Evolutionary conservation across 1,140 invertebrate genomes (phyloP).

Genomic region (Acromyrmex heyeri): DNA sequence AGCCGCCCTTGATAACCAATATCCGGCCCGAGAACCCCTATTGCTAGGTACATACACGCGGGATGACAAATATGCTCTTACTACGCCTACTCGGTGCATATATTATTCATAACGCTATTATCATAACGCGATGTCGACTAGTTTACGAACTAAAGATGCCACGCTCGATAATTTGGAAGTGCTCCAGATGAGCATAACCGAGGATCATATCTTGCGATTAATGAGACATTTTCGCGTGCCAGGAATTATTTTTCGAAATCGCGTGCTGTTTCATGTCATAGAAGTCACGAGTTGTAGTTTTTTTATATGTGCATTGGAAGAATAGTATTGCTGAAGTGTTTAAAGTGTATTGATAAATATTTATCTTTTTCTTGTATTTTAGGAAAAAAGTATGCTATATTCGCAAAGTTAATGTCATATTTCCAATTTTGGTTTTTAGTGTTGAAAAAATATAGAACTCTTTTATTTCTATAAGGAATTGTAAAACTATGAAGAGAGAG

Average conservation of each 20-base stretch:
- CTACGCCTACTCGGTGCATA: constrained; percentile 37
- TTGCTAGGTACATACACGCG: constrained; percentile 17
- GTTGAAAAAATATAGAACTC: too few species aligned
- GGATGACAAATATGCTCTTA: constrained; percentile 61
- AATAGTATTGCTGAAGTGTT: too few species aligned
- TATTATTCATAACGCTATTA: constrained; percentile 63
- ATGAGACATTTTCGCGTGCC: constrained; percentile 4
- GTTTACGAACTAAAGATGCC: constrained; percentile 51
- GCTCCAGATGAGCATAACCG: not conserved
- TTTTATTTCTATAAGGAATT: too few species aligned
- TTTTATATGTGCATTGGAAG: not conserved
- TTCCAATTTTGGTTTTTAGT: too few species aligned
- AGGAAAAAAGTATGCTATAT: too few species aligned
- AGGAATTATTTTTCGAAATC: too few species aligned
- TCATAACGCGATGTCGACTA: constrained; percentile 61
- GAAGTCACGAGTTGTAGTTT: not conserved
- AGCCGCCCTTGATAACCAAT: constrained; percentile 55
- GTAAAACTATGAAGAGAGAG: too few species aligned
- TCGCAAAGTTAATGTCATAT: too few species aligned
- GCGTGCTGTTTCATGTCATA: not conserved
- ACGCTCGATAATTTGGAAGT: constrained; percentile 47
- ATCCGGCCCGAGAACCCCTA: constrained; percentile 35
- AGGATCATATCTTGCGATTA: constrained; percentile 25
- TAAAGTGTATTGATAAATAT: too few species aligned
- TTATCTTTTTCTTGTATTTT: too few species aligned